phyloP scores from a whole-genome alignment of 2,888 invertebrate species.

The Acanthacorydalis orientalis region DNA sequence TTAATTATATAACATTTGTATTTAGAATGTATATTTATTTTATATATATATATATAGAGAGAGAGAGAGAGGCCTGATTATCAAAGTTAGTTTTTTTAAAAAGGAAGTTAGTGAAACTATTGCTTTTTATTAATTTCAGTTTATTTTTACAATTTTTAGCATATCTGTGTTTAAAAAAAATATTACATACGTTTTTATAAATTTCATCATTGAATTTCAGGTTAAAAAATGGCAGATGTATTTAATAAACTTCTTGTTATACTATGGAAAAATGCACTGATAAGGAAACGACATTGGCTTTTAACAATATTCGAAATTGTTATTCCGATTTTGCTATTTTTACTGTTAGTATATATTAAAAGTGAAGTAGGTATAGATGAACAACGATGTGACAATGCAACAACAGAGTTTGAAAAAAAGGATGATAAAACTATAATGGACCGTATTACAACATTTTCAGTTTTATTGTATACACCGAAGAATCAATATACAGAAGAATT shows the following conservation, averaged over 20 bases:
- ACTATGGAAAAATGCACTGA: conserved; percentile 21
- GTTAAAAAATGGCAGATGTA: not conserved
- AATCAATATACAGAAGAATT: conserved; percentile 17
- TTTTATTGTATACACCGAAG: conserved; percentile 17
- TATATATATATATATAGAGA: too few relatives aligned
- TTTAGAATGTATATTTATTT: too few relatives aligned
- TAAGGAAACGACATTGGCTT: conserved; percentile 21
- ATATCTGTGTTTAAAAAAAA: too few relatives aligned
- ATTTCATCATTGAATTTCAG: too few relatives aligned
- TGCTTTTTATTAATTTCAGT: too few relatives aligned
- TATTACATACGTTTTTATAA: too few relatives aligned
- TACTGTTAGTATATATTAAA: conserved; percentile 21
- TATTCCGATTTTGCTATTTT: conserved; percentile 20
- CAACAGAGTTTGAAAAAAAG: conserved; percentile 9
- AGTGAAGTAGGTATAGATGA: conserved; percentile 19
- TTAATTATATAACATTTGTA: too few relatives aligned
- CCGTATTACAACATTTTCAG: not conserved
- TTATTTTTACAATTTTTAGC: too few relatives aligned
- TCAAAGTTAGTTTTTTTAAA: too few relatives aligned
- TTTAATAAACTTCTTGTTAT: conserved; percentile 16
- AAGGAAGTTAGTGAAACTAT: too few relatives aligned
- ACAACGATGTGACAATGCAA: conserved; percentile 16
- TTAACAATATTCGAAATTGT: conserved; percentile 19
- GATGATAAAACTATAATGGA: not conserved
- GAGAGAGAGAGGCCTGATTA: too few relatives aligned